phyloP scores from a whole-genome alignment of 2,888 invertebrate genomes.

The Sinhomidia bicolor region DNA sequence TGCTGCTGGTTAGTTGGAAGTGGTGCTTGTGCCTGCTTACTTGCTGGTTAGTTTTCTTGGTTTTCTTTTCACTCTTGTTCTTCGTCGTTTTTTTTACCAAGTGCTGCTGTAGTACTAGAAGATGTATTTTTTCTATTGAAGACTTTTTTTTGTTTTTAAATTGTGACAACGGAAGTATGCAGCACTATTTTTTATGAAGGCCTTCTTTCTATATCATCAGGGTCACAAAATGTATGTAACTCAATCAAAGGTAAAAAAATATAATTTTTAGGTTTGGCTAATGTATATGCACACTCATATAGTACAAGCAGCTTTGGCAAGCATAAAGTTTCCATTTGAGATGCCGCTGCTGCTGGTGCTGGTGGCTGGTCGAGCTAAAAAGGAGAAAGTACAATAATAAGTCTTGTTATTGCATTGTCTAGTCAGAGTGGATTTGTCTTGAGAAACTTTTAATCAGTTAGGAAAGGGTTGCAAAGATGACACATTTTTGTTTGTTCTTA shows the following conservation, averaged over 20 bases:
- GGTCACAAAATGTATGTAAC: neutral
- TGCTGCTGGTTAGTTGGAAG: no score
- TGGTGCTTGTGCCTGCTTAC: no score
- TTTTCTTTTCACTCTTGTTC: neutral
- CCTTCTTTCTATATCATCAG: neutral
- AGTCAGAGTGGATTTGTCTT: conserved; percentile 30
- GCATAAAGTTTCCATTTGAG: no score
- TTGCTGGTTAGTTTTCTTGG: neutral
- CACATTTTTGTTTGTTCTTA: conserved; percentile 14
- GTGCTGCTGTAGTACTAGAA: no score
- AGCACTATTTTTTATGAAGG: neutral
- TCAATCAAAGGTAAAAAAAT: conserved; percentile 42
- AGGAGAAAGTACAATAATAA: conserved; percentile 12
- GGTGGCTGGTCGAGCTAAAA: no score
- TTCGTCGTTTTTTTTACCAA: neutral
- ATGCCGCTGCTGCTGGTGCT: no score
- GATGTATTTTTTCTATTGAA: no score
- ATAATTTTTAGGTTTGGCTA: neutral
- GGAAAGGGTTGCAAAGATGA: neutral
- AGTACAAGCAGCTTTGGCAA: no score
- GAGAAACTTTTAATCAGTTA: conserved; percentile 38
- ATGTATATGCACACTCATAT: no score
- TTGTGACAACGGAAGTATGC: neutral
- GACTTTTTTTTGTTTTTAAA: no score
- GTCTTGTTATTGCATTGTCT: conserved; percentile 28